These are phyloP conservation scores for Parnassius orleans DNA, from an alignment of 2,888 invertebrate genomes.

Conservation along the genomic window DNA sequence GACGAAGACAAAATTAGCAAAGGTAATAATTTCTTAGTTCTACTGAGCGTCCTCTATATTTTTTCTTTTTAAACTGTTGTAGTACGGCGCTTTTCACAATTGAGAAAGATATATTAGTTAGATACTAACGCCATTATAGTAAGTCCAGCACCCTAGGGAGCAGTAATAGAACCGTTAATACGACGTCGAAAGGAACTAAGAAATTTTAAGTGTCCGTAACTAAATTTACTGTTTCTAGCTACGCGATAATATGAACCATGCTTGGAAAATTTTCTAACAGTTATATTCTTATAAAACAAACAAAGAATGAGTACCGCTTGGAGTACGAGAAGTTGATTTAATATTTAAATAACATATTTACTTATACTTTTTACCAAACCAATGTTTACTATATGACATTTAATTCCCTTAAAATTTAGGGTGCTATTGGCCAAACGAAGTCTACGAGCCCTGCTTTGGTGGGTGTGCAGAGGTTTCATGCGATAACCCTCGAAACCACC, in stretches of 20 bases:
- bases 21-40: constrained; percentile 45
- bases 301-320: no score
- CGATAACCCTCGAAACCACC: constrained; percentile 72
- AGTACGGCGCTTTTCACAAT: constrained; percentile 25
- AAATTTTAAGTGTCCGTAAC: constrained; percentile 54
- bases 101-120: constrained; percentile 23
- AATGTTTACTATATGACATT: no score
- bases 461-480: constrained; percentile 74
- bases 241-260: background rate
- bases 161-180: constrained; percentile 65
- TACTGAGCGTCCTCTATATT: background rate
- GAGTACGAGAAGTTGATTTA: background rate
- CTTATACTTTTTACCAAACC: no score
- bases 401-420: constrained; percentile 40
- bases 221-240: constrained; percentile 53
- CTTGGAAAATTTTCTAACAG: constrained; percentile 2
- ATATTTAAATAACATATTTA: background rate
- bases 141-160: constrained; percentile 59
- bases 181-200: constrained; percentile 59
- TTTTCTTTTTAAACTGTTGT: constrained; percentile 14
- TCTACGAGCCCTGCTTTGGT: constrained; percentile 71
- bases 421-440: constrained; percentile 71
- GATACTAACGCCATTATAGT: constrained; percentile 46
- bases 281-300: constrained; percentile 11
- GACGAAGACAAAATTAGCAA: constrained; percentile 74